Percentiles rank a stretch among this genome's conserved stretches.
These are phyloP conservation scores for Sebastes paucispinis DNA, from an alignment of 2,797 vertebrate genomes.

Conservation along the genomic window DNA sequence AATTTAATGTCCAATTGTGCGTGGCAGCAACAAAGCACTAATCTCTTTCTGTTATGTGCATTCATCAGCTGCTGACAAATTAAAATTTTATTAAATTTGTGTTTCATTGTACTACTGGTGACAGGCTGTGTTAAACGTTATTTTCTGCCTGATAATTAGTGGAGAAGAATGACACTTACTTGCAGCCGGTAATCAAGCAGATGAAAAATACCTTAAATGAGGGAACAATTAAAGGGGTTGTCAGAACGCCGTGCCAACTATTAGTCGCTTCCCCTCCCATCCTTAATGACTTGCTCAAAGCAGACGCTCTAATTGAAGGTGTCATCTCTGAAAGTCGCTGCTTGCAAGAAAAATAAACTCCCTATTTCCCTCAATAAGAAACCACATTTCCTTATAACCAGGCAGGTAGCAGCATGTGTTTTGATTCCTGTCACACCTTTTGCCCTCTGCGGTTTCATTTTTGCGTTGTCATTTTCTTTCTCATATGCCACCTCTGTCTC, in stretches of 20 bases:
- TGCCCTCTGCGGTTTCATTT: constrained; percentile 10
- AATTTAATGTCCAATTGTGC: neutral
- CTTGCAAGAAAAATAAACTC: neutral
- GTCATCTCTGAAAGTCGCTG: constrained; percentile 19
- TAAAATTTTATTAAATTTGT: constrained; percentile 7
- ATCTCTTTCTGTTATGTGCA: neutral
- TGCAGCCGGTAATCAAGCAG: constrained; percentile 12
- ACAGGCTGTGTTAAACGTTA: neutral
- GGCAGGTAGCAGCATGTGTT: neutral
- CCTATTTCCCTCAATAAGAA: neutral
- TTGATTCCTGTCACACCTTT: neutral
- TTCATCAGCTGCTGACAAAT: constrained; percentile 18
- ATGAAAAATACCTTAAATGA: constrained; percentile 33
- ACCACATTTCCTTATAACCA: neutral
- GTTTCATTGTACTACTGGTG: neutral
- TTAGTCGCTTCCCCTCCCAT: constrained; percentile 1
- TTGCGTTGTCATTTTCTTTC: neutral
- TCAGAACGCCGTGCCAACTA: constrained; percentile 8
- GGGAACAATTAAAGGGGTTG: constrained; percentile 24
- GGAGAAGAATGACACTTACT: constrained; percentile 7
- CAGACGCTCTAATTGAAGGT: constrained; percentile 14
- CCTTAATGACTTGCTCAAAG: constrained; percentile 34
- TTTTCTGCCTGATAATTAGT: constrained; percentile 39
- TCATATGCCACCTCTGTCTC: neutral
- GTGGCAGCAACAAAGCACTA: neutral